Evolutionary conservation across 2,888 invertebrate species (phyloP).

Genomic region (Drosophila maculinotata): DNA sequence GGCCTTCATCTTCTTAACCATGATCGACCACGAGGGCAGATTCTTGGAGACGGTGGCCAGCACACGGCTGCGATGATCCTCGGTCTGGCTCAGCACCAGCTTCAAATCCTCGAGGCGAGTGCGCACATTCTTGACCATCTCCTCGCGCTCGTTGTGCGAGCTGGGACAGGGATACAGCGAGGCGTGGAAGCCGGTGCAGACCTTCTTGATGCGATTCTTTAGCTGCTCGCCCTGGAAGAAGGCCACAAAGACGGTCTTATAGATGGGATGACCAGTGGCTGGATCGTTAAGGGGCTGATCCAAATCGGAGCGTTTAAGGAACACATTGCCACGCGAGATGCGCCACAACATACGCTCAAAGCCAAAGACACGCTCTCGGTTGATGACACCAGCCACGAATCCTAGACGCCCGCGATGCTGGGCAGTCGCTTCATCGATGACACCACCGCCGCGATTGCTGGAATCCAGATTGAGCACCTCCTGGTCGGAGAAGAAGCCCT

Average conservation of each 20-base stretch:
- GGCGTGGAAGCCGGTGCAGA: conserved; percentile 95
- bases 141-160: conserved; percentile 91
- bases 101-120: conserved; percentile 94
- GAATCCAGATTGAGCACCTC: conserved; percentile 84
- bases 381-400: conserved; percentile 95
- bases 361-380: conserved; percentile 92
- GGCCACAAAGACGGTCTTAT: conserved; percentile 93
- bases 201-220: conserved; percentile 93
- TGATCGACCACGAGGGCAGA: conserved; percentile 93
- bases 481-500: conserved; percentile 86
- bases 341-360: conserved; percentile 96
- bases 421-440: conserved; percentile 77
- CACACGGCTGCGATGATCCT: conserved; percentile 94
- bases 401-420: conserved; percentile 86
- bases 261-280: conserved; percentile 89
- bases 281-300: conserved; percentile 92
- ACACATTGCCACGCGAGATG: conserved; percentile 95
- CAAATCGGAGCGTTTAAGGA: conserved; percentile 92
- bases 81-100: conserved; percentile 92
- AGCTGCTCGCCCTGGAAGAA: conserved; percentile 95
- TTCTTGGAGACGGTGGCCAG: conserved; percentile 94
- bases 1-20: conserved; percentile 95
- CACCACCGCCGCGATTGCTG: conserved; percentile 92
- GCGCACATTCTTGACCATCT: conserved; percentile 94
- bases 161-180: conserved; percentile 95